Base-by-base conservation (phyloP, 2,888 invertebrate genomes). In the Lypha dubia region DNA sequence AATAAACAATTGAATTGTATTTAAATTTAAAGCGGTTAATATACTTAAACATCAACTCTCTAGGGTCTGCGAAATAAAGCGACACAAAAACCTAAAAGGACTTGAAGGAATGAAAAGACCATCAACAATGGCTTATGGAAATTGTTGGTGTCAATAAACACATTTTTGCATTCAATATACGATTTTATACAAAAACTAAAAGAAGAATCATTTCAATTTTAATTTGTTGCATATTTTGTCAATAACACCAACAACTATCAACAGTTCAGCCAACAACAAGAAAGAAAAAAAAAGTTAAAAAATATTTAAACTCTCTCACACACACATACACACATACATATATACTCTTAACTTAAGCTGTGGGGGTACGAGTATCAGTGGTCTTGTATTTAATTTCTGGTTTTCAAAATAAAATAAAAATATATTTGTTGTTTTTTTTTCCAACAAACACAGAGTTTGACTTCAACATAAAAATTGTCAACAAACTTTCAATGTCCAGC, bases 1-100 rank as follows among this genome's bases (percentile, higher is more conserved):
- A n/a, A 77, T 77, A 88, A 90, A 90, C 90, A 90, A 90, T 90
- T 90, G 90, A 90, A 90, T 90, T 90, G 90, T 90, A 89, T 90
- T 89, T 90, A 88, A 88, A 84, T 86, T 84, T 86, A 58, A 77
- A 70, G 68, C 77, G 68, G 60, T 82, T 82, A 82, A 83, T 79
- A 83, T 74, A 83, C 79, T 83, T 70, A 79, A 74, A 63, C 53
- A 62, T 53, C 60, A 74, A 83, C 58, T 80, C 80, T 71, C 80
- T 41, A 49, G 73, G 73, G 80, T 51, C 73, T 32, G 13, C 8
- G 56, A 58, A 49, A 46, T 46, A 73, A 60, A 73, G 56, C 70
- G 53, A 38, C 70, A 44, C 32, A 35, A 58, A 46, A 44, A 22
- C 32, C 32, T 35, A 75, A 75, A 65, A 65, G 67, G 67, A 22